Evolutionary conservation across 2,888 invertebrate genomes (phyloP).

Genomic region (Geotrupes spiniger): DNA sequence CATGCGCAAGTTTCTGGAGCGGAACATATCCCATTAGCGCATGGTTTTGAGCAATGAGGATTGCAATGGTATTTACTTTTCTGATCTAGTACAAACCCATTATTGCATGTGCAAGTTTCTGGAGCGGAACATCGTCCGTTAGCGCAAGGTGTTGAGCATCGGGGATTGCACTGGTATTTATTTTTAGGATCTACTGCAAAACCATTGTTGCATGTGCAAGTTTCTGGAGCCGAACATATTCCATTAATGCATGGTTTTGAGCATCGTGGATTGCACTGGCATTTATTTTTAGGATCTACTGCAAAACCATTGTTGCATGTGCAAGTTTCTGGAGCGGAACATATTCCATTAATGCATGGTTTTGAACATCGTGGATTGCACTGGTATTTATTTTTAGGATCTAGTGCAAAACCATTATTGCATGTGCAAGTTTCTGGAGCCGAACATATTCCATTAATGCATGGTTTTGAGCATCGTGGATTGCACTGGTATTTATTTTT

Average conservation of each 20-base stretch:
- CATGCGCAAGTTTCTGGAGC: conserved; percentile 19
- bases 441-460: conserved; percentile 32
- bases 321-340: conserved; percentile 28
- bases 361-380: conserved; percentile 24
- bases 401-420: conserved; percentile 15
- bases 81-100: conserved; percentile 12
- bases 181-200: conserved; percentile 9
- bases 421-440: conserved; percentile 26
- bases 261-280: conserved; percentile 31
- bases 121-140: conserved; percentile 40
- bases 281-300: conserved; percentile 31
- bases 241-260: conserved; percentile 43
- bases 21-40: conserved; percentile 17
- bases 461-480: conserved; percentile 31
- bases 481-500: conserved; percentile 29
- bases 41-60: conserved; percentile 24
- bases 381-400: conserved; percentile 19
- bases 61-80: conserved; percentile 30
- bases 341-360: conserved; percentile 23
- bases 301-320: conserved; percentile 26
- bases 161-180: conserved; percentile 21
- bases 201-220: conserved; percentile 40
- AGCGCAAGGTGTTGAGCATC: conserved; percentile 33
- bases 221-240: conserved; percentile 39
- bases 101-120: conserved; percentile 20